phyloP scores from a whole-genome alignment of 2,888 invertebrate genomes.

The Acanthococcus lagerstroemiae region DNA sequence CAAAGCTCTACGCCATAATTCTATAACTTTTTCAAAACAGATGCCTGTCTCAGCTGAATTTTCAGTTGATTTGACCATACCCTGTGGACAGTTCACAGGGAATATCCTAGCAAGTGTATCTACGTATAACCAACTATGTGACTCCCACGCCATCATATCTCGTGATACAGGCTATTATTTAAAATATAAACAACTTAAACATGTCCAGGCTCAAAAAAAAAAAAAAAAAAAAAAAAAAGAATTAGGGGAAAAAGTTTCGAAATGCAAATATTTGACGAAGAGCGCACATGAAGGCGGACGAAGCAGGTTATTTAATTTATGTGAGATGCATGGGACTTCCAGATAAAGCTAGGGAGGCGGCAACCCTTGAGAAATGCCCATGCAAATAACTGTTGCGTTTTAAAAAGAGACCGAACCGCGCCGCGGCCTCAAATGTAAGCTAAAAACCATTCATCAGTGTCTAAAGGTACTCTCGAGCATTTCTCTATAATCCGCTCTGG shows the following conservation, averaged over 20 bases:
- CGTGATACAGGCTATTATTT: not conserved
- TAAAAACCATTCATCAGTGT: slow-evolving; percentile 25
- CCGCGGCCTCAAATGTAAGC: slow-evolving; percentile 12
- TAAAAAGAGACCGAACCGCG: not conserved
- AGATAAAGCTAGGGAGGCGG: slow-evolving; percentile 22
- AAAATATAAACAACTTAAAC: not conserved
- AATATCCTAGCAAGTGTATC: not conserved
- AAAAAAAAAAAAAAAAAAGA: not conserved
- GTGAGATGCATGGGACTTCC: slow-evolving; percentile 21
- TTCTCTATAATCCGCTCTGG: slow-evolving; percentile 10
- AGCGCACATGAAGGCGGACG: slow-evolving; percentile 2
- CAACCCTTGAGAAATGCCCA: slow-evolving; percentile 22
- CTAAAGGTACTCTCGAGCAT: slow-evolving; percentile 19
- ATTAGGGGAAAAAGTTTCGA: slow-evolving; percentile 1
- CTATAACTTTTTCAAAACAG: too few species aligned
- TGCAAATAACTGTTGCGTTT: slow-evolving; percentile 28
- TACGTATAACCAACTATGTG: not conserved
- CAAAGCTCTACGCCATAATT: too few species aligned
- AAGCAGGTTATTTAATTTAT: slow-evolving; percentile 21
- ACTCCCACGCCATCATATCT: not conserved
- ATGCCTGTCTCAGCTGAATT: too few species aligned
- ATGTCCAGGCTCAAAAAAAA: not conserved
- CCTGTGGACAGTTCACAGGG: too few species aligned
- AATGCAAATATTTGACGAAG: slow-evolving; percentile 23
- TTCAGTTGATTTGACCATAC: too few species aligned